Evolutionary conservation across 2,797 vertebrate species (phyloP), one percentile per base, ranked within the genome.

Genomic region (Euthynnus affinis): DNA sequence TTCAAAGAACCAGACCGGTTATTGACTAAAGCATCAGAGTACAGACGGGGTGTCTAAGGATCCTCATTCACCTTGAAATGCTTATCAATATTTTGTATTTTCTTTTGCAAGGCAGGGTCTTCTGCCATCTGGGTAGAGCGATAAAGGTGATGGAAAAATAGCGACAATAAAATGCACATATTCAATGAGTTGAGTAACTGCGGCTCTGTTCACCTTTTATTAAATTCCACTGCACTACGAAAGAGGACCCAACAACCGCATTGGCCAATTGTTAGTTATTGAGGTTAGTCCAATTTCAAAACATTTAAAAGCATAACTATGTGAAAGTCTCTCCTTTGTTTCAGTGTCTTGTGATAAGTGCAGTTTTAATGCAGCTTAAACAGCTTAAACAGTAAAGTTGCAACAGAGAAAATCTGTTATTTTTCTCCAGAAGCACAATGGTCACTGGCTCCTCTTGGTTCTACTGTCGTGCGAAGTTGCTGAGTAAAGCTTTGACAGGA

Each of bases 1-100:
- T 18, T 37, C 42, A 66, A 17, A 58, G 2, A 17, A 9, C 15
- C 25, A 44, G 51, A 53, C 15, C 66, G 44, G 44, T 27, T 70
- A 70, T 59, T 78, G 78, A 78, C 56, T 42, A 49, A 61, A 58
- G 44, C 52, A 13, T 51, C 62, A 51, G 23, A 51, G 40, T 14
- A 9, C 23, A 44, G 25, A 58, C 2, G n/a, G 25, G 9, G 14
- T 44, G n/a, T 52, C 64, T 17, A 4, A 69, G 14, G n/a, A 27
- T 37, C 17, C 65, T 51, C 32, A 9, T n/a, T 59, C 59, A 59
- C 20, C 44, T 80, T 44, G 44, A 44, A 63, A 32, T 1, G 6
- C 40, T n/a, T n/a, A 8, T 40, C 9, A 55, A 27, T 73, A 34
- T 34, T 46, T 53, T 20, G 27, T 20, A 2, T 72, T 73, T 61